Evolutionary conservation across 2,797 vertebrate genomes (phyloP).

Genomic region (Intellagama lesueurii): DNA sequence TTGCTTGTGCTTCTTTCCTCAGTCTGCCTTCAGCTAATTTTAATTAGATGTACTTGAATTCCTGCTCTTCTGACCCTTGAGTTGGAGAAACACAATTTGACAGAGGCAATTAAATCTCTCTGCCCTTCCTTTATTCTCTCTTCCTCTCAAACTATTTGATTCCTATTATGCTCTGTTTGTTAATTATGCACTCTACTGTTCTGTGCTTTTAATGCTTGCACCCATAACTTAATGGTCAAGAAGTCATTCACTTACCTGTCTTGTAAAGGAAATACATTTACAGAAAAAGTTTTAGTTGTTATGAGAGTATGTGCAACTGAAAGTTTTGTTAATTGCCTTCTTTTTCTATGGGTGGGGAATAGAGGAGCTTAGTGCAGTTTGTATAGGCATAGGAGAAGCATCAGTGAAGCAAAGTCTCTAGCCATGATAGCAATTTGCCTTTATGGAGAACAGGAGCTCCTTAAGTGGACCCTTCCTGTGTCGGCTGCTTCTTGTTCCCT

Average conservation of each 20-base stretch:
- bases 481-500: background rate
- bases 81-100: slow-evolving; percentile 16
- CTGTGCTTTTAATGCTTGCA: background rate
- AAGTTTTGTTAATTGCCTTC: background rate
- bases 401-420: no score
- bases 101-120: slow-evolving; percentile 20
- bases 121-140: background rate
- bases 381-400: no score
- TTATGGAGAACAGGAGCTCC: background rate
- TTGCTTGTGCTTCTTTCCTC: background rate
- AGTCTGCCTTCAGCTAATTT: slow-evolving; percentile 10
- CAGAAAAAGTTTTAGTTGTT: background rate
- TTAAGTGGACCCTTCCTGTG: background rate
- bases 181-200: slow-evolving; percentile 13
- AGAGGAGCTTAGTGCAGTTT: background rate
- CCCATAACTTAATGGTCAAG: background rate
- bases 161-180: background rate
- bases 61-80: slow-evolving; percentile 9
- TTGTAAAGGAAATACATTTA: background rate
- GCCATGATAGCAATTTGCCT: background rate
- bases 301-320: no score
- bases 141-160: background rate
- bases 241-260: background rate
- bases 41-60: slow-evolving; percentile 34
- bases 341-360: background rate